Evolutionary conservation across 2,888 invertebrate genomes (phyloP).

Genomic region (Leptinotarsa juncta): DNA sequence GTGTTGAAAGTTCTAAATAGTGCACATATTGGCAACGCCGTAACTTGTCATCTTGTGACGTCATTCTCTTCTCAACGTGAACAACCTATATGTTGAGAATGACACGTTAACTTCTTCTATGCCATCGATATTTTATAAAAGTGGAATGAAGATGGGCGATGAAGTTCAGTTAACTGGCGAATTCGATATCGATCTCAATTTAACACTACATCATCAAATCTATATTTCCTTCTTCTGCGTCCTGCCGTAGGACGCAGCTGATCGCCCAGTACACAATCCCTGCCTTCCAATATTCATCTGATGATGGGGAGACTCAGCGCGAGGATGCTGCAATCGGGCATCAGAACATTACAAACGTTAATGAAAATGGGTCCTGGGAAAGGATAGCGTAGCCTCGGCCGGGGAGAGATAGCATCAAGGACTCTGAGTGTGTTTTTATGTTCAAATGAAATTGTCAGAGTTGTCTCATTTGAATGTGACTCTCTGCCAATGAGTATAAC

Average conservation of each 20-base stretch:
- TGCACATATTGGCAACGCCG: no score
- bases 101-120: no score
- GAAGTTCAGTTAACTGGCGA: no score
- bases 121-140: no score
- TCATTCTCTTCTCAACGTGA: no score
- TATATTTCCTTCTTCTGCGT: background rate
- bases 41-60: no score
- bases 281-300: slow-evolving; percentile 38
- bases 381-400: slow-evolving; percentile 49
- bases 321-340: slow-evolving; percentile 38
- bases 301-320: slow-evolving; percentile 30
- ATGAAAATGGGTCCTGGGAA: slow-evolving; percentile 60
- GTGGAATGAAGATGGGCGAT: no score
- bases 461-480: slow-evolving; percentile 63
- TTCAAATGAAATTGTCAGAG: slow-evolving; percentile 63
- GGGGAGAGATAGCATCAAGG: slow-evolving; percentile 58
- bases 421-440: slow-evolving; percentile 63
- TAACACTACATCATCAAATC: background rate
- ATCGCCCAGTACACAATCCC: slow-evolving; percentile 25
- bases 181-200: background rate
- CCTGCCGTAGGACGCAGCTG: slow-evolving; percentile 16
- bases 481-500: slow-evolving; percentile 59
- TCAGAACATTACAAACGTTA: slow-evolving; percentile 58
- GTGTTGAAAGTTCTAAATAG: no score
- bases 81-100: no score